These are phyloP conservation scores for Diloba caeruleocephala DNA, from an alignment of 2,888 invertebrate genomes.

Conservation along the genomic window DNA sequence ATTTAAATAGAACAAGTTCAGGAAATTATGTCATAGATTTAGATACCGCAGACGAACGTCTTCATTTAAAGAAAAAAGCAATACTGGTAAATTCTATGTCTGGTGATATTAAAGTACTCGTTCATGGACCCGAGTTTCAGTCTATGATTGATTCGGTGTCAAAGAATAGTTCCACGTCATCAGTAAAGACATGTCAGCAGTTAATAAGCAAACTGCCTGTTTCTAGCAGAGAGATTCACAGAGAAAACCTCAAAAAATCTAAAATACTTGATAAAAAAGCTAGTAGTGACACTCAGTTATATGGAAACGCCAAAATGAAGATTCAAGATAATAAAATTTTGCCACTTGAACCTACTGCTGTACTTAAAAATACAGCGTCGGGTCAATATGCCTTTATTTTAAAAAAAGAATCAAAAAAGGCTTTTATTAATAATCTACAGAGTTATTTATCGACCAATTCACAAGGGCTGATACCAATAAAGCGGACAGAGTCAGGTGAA, in stretches of 20 bases:
- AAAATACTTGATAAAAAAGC: conserved; percentile 47
- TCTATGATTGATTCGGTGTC: conserved; percentile 11
- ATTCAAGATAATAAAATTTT: conserved; percentile 49
- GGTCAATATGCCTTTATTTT: conserved; percentile 68
- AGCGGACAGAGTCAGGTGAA: conserved; percentile 62
- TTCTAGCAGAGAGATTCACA: conserved; percentile 31
- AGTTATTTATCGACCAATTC: conserved; percentile 57
- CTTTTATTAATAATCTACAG: conserved; percentile 67
- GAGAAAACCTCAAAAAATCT: conserved; percentile 28
- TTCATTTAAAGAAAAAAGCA: conserved; percentile 55
- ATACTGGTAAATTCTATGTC: conserved; percentile 64
- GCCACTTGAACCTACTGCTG: conserved; percentile 47
- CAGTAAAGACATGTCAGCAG: conserved; percentile 51
- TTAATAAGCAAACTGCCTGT: conserved; percentile 52
- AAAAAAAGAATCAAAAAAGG: conserved; percentile 67
- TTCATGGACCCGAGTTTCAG: conserved; percentile 43
- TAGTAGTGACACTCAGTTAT: conserved; percentile 64
- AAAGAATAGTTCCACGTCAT: conserved; percentile 27
- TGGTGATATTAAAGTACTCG: conserved; percentile 68
- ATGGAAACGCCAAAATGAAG: conserved; percentile 54
- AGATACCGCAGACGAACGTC: conserved; percentile 38
- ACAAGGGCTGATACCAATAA: conserved; percentile 62
- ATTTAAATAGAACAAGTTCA: conserved; percentile 64
- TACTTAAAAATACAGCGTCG: conserved; percentile 62
- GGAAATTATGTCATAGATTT: conserved; percentile 63